Conservation (phyloP, 2,113 vertebrate genomes). For the Steatornis caripensis region DNA sequence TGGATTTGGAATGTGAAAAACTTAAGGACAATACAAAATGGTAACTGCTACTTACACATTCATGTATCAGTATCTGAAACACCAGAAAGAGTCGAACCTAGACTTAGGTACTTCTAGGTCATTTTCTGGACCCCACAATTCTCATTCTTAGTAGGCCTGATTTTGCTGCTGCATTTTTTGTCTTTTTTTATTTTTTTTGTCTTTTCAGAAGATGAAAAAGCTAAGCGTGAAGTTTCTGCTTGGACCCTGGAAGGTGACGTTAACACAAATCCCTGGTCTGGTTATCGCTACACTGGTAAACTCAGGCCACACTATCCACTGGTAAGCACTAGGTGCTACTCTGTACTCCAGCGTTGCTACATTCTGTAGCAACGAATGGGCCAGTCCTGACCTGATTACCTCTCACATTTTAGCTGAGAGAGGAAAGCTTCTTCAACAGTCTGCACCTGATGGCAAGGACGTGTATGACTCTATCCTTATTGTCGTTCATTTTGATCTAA, state of each 20-base stretch:
- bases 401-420: not conserved
- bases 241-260: constrained; percentile 87
- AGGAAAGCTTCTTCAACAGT: not conserved
- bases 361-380: not conserved
- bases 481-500: not conserved
- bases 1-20: not conserved
- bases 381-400: not conserved
- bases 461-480: not conserved
- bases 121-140: not conserved
- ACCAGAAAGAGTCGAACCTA: not conserved
- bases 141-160: not conserved
- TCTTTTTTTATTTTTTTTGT: not conserved
- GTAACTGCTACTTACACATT: not conserved
- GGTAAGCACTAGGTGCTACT: constrained; percentile 69
- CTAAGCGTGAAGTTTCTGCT: constrained; percentile 81
- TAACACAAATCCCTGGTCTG: constrained; percentile 96
- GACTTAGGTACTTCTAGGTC: not conserved
- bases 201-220: constrained; percentile 87
- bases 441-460: not conserved
- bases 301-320: constrained; percentile 93
- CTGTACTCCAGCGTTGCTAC: not conserved
- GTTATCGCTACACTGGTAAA: constrained; percentile 94
- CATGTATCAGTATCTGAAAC: not conserved
- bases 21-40: not conserved
- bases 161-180: not conserved